Evolutionary conservation across 2,113 vertebrate species (phyloP), one percentile per base, ranked within the genome.

Genomic region (Myotis davidii): DNA sequence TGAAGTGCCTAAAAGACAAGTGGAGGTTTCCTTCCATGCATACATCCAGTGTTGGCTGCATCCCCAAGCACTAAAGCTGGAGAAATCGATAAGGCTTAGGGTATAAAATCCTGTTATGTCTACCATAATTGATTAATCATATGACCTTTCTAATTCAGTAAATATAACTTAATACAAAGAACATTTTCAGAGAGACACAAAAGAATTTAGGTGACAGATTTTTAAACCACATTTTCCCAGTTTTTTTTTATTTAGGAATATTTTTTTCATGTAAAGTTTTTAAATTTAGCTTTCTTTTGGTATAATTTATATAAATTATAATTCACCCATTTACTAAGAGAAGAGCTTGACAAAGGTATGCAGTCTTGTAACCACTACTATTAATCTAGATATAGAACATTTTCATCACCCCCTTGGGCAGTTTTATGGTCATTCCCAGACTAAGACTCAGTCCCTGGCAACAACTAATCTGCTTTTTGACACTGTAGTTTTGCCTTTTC

Each of bases 211-310:
- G 12, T 70, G 74, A 79, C 34, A 76, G 21, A 77, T n/a, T 69
- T 77, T 78, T 56, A 56, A 85, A 34, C 54, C 34, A 45, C 27
- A 25, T 79, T 86, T 77, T 23, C 23, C 37, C 12, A 34, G 29
- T 21, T 72, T 84, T 76, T 34, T 72, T 84, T 76, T 32, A 74
- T 23, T 50, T 74, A 74, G 23, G n/a, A 74, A 52, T 83, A 21
- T 74, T 74, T 37, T 77, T 83, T 91, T 91, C n/a, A 84, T 83
- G 17, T 61, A 16, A 84, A 27, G n/a, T 25, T 84, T 91, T 85
- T 25, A 65, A 85, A 64, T 84, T 91, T 91, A 91, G 18, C n/a
- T 65, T 65, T 73, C 13, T 74, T 85, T 45, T 34, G 6, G 6
- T 84, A n/a, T 56, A 73, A 14, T 83, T 48, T 91, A 50, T 39